phyloP scores from a whole-genome alignment of 2,113 vertebrate genomes.

The Telmatochromis sp. region DNA sequence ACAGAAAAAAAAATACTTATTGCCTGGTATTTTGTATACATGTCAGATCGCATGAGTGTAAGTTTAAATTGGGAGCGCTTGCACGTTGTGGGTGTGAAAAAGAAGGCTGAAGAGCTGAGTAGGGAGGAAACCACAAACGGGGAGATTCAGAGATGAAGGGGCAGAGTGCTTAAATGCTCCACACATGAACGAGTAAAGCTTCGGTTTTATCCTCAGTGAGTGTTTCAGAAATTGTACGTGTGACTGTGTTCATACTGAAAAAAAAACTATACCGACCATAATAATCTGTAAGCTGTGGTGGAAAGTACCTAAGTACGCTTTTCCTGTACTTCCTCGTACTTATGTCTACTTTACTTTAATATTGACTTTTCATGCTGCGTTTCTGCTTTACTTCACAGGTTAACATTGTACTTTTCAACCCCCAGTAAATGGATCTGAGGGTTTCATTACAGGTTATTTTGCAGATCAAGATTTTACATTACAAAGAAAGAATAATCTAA shows the following conservation, averaged over 20 bases:
- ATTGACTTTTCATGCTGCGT: background rate
- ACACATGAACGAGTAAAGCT: background rate
- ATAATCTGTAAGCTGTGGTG: background rate
- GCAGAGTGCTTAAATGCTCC: background rate
- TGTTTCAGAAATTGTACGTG: background rate
- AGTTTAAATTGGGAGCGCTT: conserved; percentile 66
- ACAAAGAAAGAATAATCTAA: background rate
- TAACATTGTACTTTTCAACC: background rate
- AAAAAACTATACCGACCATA: background rate
- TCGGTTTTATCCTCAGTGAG: background rate
- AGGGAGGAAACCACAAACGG: background rate
- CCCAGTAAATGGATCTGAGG: background rate
- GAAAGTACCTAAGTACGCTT: background rate
- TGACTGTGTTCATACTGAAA: background rate
- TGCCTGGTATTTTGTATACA: conserved; percentile 72
- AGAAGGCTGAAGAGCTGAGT: background rate
- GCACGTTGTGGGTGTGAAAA: conserved; percentile 41
- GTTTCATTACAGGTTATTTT: background rate
- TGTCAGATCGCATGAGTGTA: conserved; percentile 70
- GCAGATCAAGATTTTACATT: background rate
- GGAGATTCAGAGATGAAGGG: background rate
- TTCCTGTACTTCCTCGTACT: background rate
- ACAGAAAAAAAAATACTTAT: conserved; percentile 57
- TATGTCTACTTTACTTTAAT: background rate
- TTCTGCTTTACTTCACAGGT: background rate